A percentile compares a stretch with the other conserved stretches of the same genome.
These are phyloP conservation scores for Drosophila bocki DNA, from an alignment of 1,140 invertebrate genomes.

Conservation along the genomic window DNA sequence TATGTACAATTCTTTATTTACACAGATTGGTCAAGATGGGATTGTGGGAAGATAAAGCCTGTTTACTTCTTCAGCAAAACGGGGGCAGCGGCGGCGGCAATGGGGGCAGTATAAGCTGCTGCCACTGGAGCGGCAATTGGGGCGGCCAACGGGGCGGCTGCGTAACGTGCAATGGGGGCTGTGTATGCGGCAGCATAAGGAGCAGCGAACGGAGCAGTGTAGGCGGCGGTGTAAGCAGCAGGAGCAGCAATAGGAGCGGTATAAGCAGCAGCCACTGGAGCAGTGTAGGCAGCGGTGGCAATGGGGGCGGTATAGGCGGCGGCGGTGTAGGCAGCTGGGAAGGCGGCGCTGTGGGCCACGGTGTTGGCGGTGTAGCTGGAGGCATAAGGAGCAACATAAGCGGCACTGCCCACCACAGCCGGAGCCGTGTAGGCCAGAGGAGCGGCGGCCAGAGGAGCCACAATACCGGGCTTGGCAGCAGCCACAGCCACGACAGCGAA, in stretches of 20 bases:
- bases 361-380: conserved; percentile 74
- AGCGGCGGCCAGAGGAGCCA: conserved; percentile 67
- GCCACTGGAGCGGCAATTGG: conserved; percentile 57
- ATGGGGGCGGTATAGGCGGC: conserved; percentile 54
- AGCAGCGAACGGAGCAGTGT: conserved; percentile 46
- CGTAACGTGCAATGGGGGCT: conserved; percentile 72
- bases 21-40: conserved; percentile 53
- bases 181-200: conserved; percentile 73
- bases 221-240: conserved; percentile 59
- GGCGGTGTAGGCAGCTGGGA: conserved; percentile 72
- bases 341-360: conserved; percentile 76
- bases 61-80: conserved; percentile 72
- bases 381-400: conserved; percentile 86
- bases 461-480: conserved; percentile 72
- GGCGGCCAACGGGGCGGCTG: conserved; percentile 82
- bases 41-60: conserved; percentile 6
- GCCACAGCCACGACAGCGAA: conserved; percentile 77
- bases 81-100: conserved; percentile 63
- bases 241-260: conserved; percentile 66
- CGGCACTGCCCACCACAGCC: conserved; percentile 81
- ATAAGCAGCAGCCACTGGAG: conserved; percentile 67
- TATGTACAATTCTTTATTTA: conserved; percentile 68
- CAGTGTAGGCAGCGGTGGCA: conserved; percentile 52
- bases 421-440: conserved; percentile 77
- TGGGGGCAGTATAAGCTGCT: conserved; percentile 57